Base-by-base conservation (phyloP, 2,797 vertebrate species). In the Myoxocephalus aenaeus region DNA sequence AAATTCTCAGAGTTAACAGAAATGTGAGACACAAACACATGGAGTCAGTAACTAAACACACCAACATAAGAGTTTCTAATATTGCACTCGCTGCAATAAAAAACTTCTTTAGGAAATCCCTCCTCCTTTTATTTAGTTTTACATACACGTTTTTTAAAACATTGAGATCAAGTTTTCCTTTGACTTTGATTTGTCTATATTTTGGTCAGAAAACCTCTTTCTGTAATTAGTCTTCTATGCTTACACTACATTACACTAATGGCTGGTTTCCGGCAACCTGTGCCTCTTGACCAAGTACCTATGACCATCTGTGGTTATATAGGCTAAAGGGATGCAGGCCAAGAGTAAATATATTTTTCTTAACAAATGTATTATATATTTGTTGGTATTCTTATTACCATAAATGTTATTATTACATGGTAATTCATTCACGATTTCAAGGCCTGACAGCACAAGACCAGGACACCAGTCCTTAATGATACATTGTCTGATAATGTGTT, bases 381-480 rank as follows among this genome's bases (percentile, higher is more conserved):
- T 48, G 2, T 27, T 34, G 17, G 14, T 70, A 13, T n/a, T 36
- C 12, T 57, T 65, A 20, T 3, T 59, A 36, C 9, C 42, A n/a
- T 2, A 17, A 2, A 27, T 46, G 42, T 18, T 64, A 40, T 63
- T 27, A 36, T 48, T n/a, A 14, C 11, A 14, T 17, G 15, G 40
- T 9, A 18, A 75, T 40, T 40, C 2, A 0, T 71, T 56, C 0
- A 64, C 44, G 0, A 51, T 27, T 48, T 57, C 2, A 54, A 4
- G 44, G 25, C 6, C 44, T 75, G 22, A 42, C 34, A 42, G 2
- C 29, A 48, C 22, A 27, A 11, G 62, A 76, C 56, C 51, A 75
- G 71, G 79, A 79, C 34, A 50, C 76, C 80, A 79, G 76, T 75
- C 66, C 22, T 77, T 70, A 42, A 58, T 2, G 7, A 51, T n/a